phyloP scores from a whole-genome alignment of 2,797 vertebrate species.

The Eidolon dupreanum region DNA sequence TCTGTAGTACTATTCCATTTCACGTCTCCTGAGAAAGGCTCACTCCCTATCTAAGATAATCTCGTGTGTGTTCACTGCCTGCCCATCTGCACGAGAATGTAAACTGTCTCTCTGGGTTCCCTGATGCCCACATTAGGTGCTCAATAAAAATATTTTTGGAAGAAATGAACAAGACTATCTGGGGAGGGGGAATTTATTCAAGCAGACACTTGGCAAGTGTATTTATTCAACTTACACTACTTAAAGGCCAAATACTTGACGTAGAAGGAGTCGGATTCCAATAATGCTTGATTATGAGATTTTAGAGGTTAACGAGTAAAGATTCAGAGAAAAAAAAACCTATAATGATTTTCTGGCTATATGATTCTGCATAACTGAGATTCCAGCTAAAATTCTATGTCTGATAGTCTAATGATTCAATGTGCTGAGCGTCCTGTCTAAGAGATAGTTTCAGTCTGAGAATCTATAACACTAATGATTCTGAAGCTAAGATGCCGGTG shows the following conservation, averaged over 20 bases:
- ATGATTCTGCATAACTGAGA: neutral
- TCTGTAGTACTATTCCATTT: neutral
- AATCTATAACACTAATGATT: neutral
- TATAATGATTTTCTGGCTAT: neutral
- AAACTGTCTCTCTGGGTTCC: neutral
- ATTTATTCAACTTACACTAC: neutral
- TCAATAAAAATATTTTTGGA: conserved; percentile 12
- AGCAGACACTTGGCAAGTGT: neutral
- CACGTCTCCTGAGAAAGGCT: neutral
- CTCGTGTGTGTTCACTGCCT: neutral
- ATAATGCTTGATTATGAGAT: neutral
- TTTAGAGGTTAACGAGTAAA: neutral
- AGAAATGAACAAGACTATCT: neutral
- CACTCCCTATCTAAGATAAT: neutral
- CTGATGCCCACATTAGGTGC: neutral
- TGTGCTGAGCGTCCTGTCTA: neutral
- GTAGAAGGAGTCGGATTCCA: neutral
- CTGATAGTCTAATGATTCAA: neutral
- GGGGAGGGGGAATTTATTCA: neutral
- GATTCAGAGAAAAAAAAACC: neutral
- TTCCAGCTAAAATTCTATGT: neutral
- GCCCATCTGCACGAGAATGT: neutral
- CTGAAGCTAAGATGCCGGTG: neutral
- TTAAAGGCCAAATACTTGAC: neutral
- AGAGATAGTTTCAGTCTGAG: neutral